Base-by-base conservation (phyloP, 1,140 invertebrate species). In the Hyles euphorbiae region DNA sequence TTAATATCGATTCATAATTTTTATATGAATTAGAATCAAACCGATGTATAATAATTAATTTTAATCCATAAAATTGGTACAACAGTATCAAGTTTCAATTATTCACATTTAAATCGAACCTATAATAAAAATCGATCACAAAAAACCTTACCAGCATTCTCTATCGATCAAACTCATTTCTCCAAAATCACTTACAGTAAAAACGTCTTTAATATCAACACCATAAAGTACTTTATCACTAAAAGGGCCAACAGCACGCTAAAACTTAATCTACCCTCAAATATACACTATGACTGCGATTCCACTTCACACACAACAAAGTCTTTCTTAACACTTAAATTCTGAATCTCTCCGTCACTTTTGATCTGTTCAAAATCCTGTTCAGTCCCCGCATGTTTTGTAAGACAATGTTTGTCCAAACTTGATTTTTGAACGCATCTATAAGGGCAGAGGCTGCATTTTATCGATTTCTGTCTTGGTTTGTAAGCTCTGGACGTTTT, bases 401-500 rank as follows among this genome's bases (percentile, higher is more conserved):
- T 87, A 45, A 83, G 76, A 12, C 81, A 57, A 70, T 90, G 89
- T 61, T 89, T 90, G 9, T 83, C 82, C 48, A 90, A 67, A 61
- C 87, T 89, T 0, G 79, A 78, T 53, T 87, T 88, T 43, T 89
- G 86, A 0, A 88, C 81, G 60, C 88, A 89, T 51, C 78, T 76
- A 45, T 88, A 89, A 0, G 81, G 32, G 63, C 89, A 90, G 33
- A 81, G 70, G 0, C 81, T 75, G 61, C 89, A 90, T 51, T 87
- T 82, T 0, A 88, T 78, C 0, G 79, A 81, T 51, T 87, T 89
- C 68, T 81, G 78, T 10, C 88, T 67, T 1, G 84, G 80, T 33
- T 80, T 72, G 48, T 89, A 87, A 87, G 84, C 51, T 89, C 89
- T n/a, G 74, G 60, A 53, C 78, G 74, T 36, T 61, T 76, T 56